Evolutionary conservation across 2,113 vertebrate genomes (phyloP).

Genomic region (Channa argus): DNA sequence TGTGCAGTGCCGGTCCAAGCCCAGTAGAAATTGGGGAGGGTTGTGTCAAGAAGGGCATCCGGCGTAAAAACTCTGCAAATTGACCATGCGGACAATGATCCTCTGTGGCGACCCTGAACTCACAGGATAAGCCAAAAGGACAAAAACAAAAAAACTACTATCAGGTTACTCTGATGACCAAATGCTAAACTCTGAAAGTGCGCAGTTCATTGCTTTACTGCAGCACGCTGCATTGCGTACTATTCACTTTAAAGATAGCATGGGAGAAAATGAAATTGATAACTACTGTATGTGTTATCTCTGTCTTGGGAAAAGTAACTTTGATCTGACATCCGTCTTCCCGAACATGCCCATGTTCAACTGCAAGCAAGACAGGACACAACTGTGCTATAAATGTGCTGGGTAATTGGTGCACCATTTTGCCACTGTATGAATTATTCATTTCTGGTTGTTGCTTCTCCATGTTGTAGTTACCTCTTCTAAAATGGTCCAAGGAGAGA

Average conservation of each 20-base stretch:
- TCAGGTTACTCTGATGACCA: no score
- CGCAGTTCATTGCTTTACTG: slow-evolving; percentile 12
- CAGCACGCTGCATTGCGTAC: neutral
- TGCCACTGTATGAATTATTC: slow-evolving; percentile 79
- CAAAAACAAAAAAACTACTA: no score
- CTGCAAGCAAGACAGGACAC: slow-evolving; percentile 43
- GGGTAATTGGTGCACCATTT: slow-evolving; percentile 72
- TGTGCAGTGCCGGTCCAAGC: no score
- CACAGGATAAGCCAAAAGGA: no score
- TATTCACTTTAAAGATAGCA: slow-evolving; percentile 26
- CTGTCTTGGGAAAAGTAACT: slow-evolving; percentile 50
- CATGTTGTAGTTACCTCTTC: slow-evolving; percentile 74
- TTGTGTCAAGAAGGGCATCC: no score
- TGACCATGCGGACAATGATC: no score
- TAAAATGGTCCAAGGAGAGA: slow-evolving; percentile 75
- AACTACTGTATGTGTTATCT: neutral
- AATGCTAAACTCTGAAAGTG: neutral
- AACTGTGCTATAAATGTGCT: slow-evolving; percentile 58
- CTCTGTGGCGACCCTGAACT: no score
- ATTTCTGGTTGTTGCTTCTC: slow-evolving; percentile 71
- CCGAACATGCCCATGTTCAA: slow-evolving; percentile 29
- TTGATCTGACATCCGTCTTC: slow-evolving; percentile 60
- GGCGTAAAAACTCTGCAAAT: no score
- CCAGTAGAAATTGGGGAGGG: no score
- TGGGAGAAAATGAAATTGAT: slow-evolving; percentile 36